phyloP scores from a whole-genome alignment of 1,140 invertebrate species.

The Frieseomelitta varia region DNA sequence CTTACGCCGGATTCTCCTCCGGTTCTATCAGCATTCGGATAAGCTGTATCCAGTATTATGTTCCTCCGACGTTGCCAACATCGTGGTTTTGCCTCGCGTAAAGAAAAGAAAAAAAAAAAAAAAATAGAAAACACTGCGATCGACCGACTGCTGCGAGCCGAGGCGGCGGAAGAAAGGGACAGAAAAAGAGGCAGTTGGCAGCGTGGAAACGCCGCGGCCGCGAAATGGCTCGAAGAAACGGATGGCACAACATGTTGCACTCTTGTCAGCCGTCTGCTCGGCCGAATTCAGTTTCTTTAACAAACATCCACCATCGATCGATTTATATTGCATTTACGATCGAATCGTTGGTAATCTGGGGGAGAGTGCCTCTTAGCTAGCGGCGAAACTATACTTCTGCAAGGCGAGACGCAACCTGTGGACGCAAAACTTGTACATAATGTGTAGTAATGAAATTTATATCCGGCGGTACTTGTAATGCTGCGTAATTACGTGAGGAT shows the following conservation, averaged over 20 bases:
- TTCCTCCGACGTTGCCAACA: constrained; percentile 70
- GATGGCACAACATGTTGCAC: constrained; percentile 46
- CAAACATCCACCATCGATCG: constrained; percentile 48
- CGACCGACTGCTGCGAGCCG: constrained; percentile 27
- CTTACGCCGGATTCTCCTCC: constrained; percentile 69
- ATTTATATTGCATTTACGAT: constrained; percentile 56
- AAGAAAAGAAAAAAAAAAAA: constrained; percentile 46
- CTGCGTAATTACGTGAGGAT: too few species aligned
- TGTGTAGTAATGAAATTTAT: too few species aligned
- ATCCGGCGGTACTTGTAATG: too few species aligned
- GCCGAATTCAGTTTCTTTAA: constrained; percentile 40
- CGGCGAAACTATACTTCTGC: too few species aligned
- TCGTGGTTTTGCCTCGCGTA: constrained; percentile 60
- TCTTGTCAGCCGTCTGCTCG: constrained; percentile 20
- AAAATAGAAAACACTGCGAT: constrained; percentile 66
- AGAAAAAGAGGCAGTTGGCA: background rate
- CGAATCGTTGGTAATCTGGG: too few species aligned
- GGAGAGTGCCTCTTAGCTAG: too few species aligned
- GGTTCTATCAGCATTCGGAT: constrained; percentile 76
- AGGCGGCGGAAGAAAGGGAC: too few species aligned
- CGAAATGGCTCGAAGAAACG: constrained; percentile 3
- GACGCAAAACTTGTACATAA: too few species aligned
- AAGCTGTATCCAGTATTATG: constrained; percentile 74
- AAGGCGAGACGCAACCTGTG: too few species aligned
- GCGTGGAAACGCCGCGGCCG: background rate